These are phyloP conservation scores for Cydia splendana DNA, from an alignment of 1,140 invertebrate species.

Conservation along the genomic window DNA sequence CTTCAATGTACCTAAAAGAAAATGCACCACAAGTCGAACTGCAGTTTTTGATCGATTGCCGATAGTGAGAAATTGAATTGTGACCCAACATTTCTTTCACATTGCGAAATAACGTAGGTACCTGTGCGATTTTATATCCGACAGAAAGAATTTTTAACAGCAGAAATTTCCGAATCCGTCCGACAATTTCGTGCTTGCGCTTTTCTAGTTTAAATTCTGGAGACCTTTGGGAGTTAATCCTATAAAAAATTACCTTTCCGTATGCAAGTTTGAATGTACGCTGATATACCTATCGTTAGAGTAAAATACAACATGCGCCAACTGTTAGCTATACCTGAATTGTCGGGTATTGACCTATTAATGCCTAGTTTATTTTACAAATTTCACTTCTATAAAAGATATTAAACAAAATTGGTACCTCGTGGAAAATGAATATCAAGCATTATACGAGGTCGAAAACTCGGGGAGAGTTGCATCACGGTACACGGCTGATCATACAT, in stretches of 20 bases:
- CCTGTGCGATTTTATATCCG: background rate
- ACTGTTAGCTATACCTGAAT: too few relatives aligned
- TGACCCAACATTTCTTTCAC: background rate
- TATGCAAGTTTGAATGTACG: background rate
- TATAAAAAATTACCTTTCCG: conserved; percentile 1
- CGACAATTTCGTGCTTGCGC: background rate
- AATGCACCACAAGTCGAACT: conserved; percentile 5
- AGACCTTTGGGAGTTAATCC: conserved; percentile 18
- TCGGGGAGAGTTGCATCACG: too few relatives aligned
- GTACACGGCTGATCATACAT: too few relatives aligned
- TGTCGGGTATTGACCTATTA: too few relatives aligned
- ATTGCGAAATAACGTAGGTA: background rate
- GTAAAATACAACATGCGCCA: too few relatives aligned
- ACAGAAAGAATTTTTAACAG: conserved; percentile 16
- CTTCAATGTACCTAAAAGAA: background rate
- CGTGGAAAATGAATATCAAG: too few relatives aligned
- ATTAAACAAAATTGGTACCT: too few relatives aligned
- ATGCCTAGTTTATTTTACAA: too few relatives aligned
- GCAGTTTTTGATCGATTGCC: background rate
- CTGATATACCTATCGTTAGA: too few relatives aligned
- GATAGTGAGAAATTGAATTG: conserved; percentile 11
- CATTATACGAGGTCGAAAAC: too few relatives aligned
- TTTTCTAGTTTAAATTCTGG: background rate
- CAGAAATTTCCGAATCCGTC: background rate
- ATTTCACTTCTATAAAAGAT: too few relatives aligned